phyloP scores from a whole-genome alignment of 2,888 invertebrate species.

The Nymphalis polychloros region DNA sequence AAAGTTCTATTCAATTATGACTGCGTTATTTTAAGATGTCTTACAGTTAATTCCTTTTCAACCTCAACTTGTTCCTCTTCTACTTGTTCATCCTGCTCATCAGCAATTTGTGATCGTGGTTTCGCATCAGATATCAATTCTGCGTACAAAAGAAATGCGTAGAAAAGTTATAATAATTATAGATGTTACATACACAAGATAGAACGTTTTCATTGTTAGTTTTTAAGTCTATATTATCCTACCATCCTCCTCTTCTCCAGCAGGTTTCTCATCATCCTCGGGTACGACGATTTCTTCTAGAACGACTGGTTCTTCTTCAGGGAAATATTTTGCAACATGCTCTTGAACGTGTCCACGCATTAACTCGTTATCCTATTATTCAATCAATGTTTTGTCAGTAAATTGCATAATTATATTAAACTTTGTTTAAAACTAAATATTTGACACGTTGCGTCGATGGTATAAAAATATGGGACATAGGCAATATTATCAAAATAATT shows the following conservation, averaged over 20 bases:
- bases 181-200: no score
- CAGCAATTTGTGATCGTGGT: constrained; percentile 30
- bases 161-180: no score
- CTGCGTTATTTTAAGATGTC: not conserved
- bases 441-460: no score
- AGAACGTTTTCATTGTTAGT: not conserved
- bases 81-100: constrained; percentile 41
- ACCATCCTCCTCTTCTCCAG: constrained; percentile 59
- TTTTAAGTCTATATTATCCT: constrained; percentile 15
- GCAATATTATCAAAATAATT: no score
- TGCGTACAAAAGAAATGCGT: constrained; percentile 37
- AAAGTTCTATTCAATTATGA: no score
- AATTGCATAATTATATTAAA: not conserved
- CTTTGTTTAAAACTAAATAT: no score
- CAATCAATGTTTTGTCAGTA: not conserved
- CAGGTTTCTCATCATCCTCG: constrained; percentile 58
- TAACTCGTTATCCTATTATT: constrained; percentile 83
- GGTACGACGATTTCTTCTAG: constrained; percentile 70
- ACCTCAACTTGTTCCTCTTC: constrained; percentile 61
- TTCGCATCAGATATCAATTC: constrained; percentile 50
- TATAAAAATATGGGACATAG: no score
- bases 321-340: constrained; percentile 83
- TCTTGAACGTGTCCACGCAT: constrained; percentile 83
- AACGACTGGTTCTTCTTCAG: constrained; percentile 75
- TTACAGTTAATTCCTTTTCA: constrained; percentile 65